Base-by-base conservation (phyloP, 37 sponge, comb jelly and placozoan genomes). In the Petrosia ficiformis region DNA sequence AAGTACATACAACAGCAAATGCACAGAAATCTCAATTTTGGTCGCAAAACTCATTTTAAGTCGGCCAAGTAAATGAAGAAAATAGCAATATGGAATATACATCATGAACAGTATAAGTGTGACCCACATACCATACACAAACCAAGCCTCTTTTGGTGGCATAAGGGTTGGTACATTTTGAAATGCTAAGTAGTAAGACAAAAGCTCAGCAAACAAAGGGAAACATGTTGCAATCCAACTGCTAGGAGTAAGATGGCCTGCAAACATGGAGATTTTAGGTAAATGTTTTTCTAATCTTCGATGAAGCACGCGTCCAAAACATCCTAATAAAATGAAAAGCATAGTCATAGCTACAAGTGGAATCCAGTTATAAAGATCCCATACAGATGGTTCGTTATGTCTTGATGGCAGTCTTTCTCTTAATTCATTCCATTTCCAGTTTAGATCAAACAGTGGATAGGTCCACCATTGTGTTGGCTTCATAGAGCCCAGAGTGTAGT, bases 401-500 rank as follows among this genome's bases (percentile, higher is more conserved):
- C 54, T 48, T 19, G 14, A 19, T 48, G 54, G 54, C 54, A 48
- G 14, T 14, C 54, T 48, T 48, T 48, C n/a, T 32, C 73, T 42
- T 10, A 72, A 44, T 29, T n/a, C 56, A 8, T 25, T 3, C 73
- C 73, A 72, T 10, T 14, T 41, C 73, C 73, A 72, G 54, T 72
- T 72, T 14, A 42, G 52, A 30, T 42, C 56, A 44, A 39, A 72
- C 34, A 72, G 52, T 6, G 73, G 48, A 30, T 44, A 72, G 26
- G 32, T 44, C 73, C 73, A 72, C 73, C 73, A 72, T 4, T 5
- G 24, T 56, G 34, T 30, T 24, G 73, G 73, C 56, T 72, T 72
- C 52, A 72, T 34, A 31, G 73, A 56, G 4, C 73, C 73, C 54
- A 42, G 52, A 24, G 73, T 72, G 73, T 72, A 33, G 54, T 72